Conservation (phyloP, 2,113 vertebrate species). For the Lipophrys pholis region DNA sequence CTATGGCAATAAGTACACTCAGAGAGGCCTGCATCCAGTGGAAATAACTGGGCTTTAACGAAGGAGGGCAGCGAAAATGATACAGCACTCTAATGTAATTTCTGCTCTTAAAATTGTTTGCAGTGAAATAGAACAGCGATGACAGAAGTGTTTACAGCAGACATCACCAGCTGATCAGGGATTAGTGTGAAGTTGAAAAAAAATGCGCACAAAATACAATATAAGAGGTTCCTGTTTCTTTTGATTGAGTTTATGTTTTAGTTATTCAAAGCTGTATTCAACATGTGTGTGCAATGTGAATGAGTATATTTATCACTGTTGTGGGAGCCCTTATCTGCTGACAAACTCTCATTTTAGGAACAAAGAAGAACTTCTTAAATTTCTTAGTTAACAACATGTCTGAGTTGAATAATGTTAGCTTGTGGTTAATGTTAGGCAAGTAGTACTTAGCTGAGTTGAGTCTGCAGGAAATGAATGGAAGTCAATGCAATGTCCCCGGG, state of each 20-base stretch:
- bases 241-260: background rate
- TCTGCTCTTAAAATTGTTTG: constrained; percentile 7
- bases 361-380: too few species aligned
- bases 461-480: too few species aligned
- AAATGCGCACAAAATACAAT: constrained; percentile 11
- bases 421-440: too few species aligned
- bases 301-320: too few species aligned
- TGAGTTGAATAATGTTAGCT: too few species aligned
- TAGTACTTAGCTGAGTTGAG: too few species aligned
- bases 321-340: too few species aligned
- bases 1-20: constrained; percentile 64
- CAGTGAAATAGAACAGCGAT: too few species aligned
- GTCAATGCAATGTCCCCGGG: too few species aligned
- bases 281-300: background rate
- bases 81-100: constrained; percentile 19
- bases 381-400: too few species aligned
- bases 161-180: background rate
- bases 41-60: constrained; percentile 44
- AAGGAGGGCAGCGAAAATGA: constrained; percentile 34
- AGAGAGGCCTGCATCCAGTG: constrained; percentile 24
- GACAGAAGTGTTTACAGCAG: background rate
- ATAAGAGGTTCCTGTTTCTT: background rate
- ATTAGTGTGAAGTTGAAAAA: background rate
- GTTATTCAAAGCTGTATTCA: constrained; percentile 1
- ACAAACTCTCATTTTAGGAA: too few species aligned